Evolutionary conservation across 2,797 vertebrate species (phyloP), one percentile per base, ranked within the genome.

Genomic region (Ambastaia sidthimunki): DNA sequence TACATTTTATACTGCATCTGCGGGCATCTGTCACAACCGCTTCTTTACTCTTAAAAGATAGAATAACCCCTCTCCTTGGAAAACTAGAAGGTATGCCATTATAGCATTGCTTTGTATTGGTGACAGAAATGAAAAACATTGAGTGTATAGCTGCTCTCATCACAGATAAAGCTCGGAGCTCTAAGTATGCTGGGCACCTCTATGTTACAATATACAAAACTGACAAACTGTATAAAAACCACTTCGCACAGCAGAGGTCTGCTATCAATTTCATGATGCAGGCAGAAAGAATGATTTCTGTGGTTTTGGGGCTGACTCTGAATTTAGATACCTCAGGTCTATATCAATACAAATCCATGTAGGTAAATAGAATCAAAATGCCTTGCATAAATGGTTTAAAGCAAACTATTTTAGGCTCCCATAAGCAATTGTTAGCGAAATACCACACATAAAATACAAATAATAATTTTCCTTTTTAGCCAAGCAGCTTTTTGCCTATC

Each of bases 81-180:
- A 75, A 74, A 62, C 54, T 74, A 19, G 44, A 0, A 77, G 47
- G 82, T 66, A 82, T 76, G 80, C 66, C 80, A 83, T 70, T 71
- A 52, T 74, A 44, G 66, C 28, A 55, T 15, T 68, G 6, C 21
- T 68, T 74, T 80, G 44, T 57, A 72, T 41, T 78, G 77, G 68
- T 84, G 74, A 78, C 85, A 88, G 84, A 73, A 80, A 55, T 71
- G n/a, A 80, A 81, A 65, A 71, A 48, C 73, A 91, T 88, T 83
- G 87, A 88, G 87, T 76, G 18, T 0, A 11, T 54, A 21, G 44
- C 31, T 57, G 44, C n/a, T 59, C 65, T 23, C 41, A 65, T 50
- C 71, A 59, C 21, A 23, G 50, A 76, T 54, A 41, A 78, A 82
- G n/a, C 74, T 41, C 23, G 5, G 15, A 85, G 65, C 65, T 70